Percentiles rank a stretch among this genome's conserved stretches.
Conservation (phyloP, 2,797 vertebrate species). For the Pachyuromys duprasi region DNA sequence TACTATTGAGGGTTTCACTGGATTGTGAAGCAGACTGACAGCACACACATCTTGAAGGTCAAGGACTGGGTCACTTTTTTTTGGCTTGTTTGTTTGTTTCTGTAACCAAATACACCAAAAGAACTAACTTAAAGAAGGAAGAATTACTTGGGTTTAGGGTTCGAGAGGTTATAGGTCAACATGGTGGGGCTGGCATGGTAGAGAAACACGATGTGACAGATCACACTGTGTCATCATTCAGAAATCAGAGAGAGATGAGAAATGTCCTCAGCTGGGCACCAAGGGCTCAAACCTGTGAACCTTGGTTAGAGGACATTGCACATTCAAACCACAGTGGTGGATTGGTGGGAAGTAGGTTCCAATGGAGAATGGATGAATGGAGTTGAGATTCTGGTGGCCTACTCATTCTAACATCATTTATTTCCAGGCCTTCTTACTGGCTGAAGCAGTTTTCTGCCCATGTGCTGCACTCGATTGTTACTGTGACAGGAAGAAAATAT, state of each 20-base stretch:
- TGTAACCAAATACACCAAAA: neutral
- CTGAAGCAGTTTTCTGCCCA: fast-evolving
- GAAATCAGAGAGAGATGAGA: neutral
- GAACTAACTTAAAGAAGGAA: neutral
- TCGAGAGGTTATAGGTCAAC: neutral
- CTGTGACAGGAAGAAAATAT: no score
- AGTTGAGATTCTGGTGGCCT: fast-evolving
- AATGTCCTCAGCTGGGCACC: neutral
- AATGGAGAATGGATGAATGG: fast-evolving
- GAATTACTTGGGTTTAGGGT: neutral
- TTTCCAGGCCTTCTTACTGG: neutral
- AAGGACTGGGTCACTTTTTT: neutral
- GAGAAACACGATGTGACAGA: neutral
- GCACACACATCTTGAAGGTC: no score
- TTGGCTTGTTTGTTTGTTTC: neutral
- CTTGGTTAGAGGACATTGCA: no score
- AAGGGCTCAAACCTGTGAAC: neutral
- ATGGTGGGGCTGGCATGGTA: neutral
- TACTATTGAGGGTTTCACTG: neutral
- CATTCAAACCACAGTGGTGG: neutral
- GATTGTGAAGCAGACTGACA: neutral
- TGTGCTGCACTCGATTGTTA: fast-evolving
- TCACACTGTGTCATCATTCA: neutral
- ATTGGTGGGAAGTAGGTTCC: no score
- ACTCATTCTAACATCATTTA: fast-evolving